Base-by-base conservation (phyloP, 2,113 vertebrate species). In the Channa maculata region DNA sequence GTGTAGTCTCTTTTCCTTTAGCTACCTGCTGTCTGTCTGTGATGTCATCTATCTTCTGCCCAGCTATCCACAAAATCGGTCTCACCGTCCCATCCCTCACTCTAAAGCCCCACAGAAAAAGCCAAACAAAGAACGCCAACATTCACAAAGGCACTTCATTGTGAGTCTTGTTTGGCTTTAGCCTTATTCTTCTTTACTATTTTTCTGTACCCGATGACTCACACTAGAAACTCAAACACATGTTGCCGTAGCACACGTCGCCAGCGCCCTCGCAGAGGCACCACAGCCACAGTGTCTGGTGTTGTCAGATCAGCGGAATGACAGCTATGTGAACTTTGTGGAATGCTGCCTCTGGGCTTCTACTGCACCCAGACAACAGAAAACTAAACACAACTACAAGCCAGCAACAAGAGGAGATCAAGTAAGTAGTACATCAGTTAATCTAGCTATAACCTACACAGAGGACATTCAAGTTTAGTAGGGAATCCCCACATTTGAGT, bases 311-410 rank as follows among this genome's bases (percentile, higher is more conserved):
- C 41, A 36, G 72, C 45, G 71, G 85, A 89, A 89, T 83, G 86
- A 58, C 70, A 83, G 79, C 66, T 76, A 84, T 89, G 86, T 49
- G 67, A 76, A 77, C 74, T 74, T 69, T 51, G 78, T 15, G 79
- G 83, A 87, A 87, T 77, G 66, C 62, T 45, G 75, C 80, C 84
- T 79, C 46, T 55, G 51, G 41, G 77, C 65, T 87, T 41, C 38
- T 14, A 49, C 66, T 77, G 45, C 48, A 33, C 63, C 46, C 69
- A 65, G 0, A 49, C 41, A n/a, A 39, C 48, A 37, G n/a, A 79
- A 82, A 75, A 60, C 44, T 3, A 66, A 38, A 50, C 49, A 39
- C 37, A 54, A 37, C 46, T 52, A 8, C 14, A 44, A 74, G 69
- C 54, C 34, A 65, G 9, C 59, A 46, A 1, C 11, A 10, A 13